Percentiles rank a stretch among this genome's conserved stretches.
These are phyloP conservation scores for Mastomys coucha DNA, from an alignment of 2,113 vertebrate species.

Conservation along the genomic window DNA sequence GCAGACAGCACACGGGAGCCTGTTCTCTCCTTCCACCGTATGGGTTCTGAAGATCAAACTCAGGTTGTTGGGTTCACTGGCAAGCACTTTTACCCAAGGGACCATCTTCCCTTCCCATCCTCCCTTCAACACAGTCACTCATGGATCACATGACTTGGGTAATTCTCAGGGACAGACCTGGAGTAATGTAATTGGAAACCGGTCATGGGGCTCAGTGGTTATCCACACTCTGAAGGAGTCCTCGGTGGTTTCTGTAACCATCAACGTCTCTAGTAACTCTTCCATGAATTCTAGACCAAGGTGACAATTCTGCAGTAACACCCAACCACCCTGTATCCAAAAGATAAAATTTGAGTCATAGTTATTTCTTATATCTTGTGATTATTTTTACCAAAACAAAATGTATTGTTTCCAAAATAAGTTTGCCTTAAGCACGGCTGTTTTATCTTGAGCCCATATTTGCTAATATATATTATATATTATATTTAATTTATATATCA, in stretches of 20 bases:
- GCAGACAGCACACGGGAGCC: no score
- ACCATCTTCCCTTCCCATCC: not conserved
- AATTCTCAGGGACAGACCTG: conserved; percentile 84
- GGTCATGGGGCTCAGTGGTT: conserved; percentile 88
- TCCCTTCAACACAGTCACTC: not conserved
- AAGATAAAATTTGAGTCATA: not conserved
- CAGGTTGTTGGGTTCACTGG: no score
- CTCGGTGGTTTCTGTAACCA: conserved; percentile 81
- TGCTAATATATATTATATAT: conserved; percentile 39
- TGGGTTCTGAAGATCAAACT: not conserved
- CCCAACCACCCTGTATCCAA: conserved; percentile 87
- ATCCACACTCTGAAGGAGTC: conserved; percentile 88
- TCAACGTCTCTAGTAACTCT: conserved; percentile 86
- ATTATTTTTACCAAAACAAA: conserved; percentile 50
- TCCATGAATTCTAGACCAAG: conserved; percentile 90
- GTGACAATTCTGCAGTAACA: conserved; percentile 90
- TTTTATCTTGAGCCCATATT: not conserved
- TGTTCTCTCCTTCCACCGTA: not conserved
- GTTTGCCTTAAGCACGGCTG: not conserved
- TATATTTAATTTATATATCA: conserved; percentile 67
- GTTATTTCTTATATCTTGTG: conserved; percentile 25
- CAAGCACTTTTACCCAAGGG: not conserved
- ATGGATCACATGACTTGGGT: not conserved
- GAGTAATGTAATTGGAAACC: conserved; percentile 88
- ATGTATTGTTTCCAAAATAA: not conserved